Base-by-base conservation (phyloP, 1,140 invertebrate genomes). In the Hetaerina americana region DNA sequence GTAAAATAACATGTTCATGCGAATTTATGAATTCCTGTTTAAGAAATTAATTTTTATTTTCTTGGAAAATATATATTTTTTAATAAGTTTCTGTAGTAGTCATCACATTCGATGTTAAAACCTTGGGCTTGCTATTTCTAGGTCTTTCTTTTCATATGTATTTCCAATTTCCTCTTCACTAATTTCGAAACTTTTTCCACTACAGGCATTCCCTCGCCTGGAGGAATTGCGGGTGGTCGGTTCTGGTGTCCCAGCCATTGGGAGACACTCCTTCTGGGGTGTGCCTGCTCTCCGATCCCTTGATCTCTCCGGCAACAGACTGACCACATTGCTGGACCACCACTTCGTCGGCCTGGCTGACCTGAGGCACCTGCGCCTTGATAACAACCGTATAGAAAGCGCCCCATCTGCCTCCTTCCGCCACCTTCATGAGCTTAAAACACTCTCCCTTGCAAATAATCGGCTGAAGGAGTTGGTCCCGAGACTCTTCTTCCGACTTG, bases 221-320 rank as follows among this genome's bases (percentile, higher is more conserved):
- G 86, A 89, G 78, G 89, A 92, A 78, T 80, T 94, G 0, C 88
- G 88, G 75, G 91, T 94, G 49, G 87, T 87, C 0, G 84, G 88
- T 72, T 92, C 90, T 0, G 89, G 89, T 76, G 81, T 94, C 5
- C 90, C 91, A 0, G 89, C 89, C 15, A 89, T 94, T 72, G 91
- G 92, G 0, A 85, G 87, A 72, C 86, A 90, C 76, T 90, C 91
- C 10, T 92, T 94, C 78, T 92, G 87, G 86, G 89, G 89, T 1
- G 83, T 92, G 0, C 85, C 84, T 70, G 86, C 87, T 71, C 81
- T 93, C 27, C 84, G 84, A 73, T 79, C 88, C 27, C 82, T 94
- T 49, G 89, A 93, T 79, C 81, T 94, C 10, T 87, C 89, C 0
- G 82, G 88, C 75, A 93, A 94, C 78, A 91, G 81, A 82, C 77